phyloP scores from a whole-genome alignment of 2,888 invertebrate genomes.

The Seira ritae region DNA sequence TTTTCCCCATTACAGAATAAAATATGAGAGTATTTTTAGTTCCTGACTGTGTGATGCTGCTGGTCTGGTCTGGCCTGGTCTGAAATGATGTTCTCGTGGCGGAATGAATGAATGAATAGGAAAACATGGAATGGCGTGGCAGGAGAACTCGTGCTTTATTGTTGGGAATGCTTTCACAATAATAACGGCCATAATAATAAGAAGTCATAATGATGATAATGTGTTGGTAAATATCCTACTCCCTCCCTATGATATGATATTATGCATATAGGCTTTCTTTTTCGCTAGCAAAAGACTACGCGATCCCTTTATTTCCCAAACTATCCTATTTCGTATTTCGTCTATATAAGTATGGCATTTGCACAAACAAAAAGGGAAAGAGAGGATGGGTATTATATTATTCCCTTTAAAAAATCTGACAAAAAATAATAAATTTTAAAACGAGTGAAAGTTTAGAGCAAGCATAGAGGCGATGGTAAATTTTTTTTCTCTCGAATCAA shows the following conservation, averaged over 20 bases:
- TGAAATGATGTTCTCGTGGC: not conserved
- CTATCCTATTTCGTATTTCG: too few relatives aligned
- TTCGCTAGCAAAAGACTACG: too few relatives aligned
- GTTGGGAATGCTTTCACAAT: not conserved
- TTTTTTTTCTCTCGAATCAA: conserved; percentile 40
- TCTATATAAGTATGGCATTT: too few relatives aligned
- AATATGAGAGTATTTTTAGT: conserved; percentile 2
- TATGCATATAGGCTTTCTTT: too few relatives aligned
- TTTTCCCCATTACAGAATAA: conserved; percentile 9
- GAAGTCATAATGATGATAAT: conserved; percentile 8
- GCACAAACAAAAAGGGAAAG: not conserved
- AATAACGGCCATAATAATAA: not conserved
- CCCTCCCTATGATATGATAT: too few relatives aligned
- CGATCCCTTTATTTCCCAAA: too few relatives aligned
- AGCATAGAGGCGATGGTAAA: conserved; percentile 1
- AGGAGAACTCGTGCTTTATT: not conserved
- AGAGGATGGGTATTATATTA: not conserved
- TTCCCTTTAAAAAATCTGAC: not conserved
- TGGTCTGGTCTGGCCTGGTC: not conserved
- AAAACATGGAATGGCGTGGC: not conserved
- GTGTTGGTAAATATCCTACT: conserved; percentile 12
- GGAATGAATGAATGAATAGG: conserved; percentile 3
- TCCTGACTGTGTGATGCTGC: not conserved
- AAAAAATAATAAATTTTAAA: conserved; percentile 8
- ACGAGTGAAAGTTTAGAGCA: not conserved